Evolutionary conservation across 2,888 invertebrate genomes (phyloP).

Genomic region (Carterocephalus palaemon): DNA sequence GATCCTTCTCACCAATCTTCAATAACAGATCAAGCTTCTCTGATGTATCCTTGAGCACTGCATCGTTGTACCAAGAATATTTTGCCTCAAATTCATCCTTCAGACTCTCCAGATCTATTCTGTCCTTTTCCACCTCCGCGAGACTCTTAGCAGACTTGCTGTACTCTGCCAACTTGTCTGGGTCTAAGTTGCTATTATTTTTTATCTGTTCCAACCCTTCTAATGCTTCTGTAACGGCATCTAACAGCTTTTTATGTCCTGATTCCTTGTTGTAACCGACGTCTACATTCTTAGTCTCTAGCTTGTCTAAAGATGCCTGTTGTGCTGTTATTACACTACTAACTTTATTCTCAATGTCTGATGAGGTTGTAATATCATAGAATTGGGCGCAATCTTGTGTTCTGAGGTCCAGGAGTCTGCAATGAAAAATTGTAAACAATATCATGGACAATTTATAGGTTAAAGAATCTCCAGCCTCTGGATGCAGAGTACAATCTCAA

Average conservation of each 20-base stretch:
- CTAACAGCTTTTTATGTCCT: conserved; percentile 60
- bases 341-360: conserved; percentile 43
- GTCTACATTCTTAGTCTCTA: conserved; percentile 59
- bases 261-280: conserved; percentile 58
- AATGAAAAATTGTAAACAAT: conserved; percentile 29
- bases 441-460: not conserved
- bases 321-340: conserved; percentile 43
- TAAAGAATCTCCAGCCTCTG: not conserved
- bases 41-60: conserved; percentile 55
- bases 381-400: conserved; percentile 46
- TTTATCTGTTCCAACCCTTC: conserved; percentile 61
- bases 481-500: too few species aligned
- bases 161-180: conserved; percentile 53
- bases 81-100: conserved; percentile 54
- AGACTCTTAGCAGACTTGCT: conserved; percentile 42
- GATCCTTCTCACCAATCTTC: conserved; percentile 40
- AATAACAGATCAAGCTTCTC: conserved; percentile 54
- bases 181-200: conserved; percentile 56
- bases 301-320: conserved; percentile 49
- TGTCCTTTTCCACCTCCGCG: conserved; percentile 46
- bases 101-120: conserved; percentile 50
- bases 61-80: conserved; percentile 60
- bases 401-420: conserved; percentile 59
- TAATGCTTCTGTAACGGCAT: conserved; percentile 64
- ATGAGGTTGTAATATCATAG: conserved; percentile 46